Base-by-base conservation (phyloP, 2,888 invertebrate genomes). In the Magallana nippona region DNA sequence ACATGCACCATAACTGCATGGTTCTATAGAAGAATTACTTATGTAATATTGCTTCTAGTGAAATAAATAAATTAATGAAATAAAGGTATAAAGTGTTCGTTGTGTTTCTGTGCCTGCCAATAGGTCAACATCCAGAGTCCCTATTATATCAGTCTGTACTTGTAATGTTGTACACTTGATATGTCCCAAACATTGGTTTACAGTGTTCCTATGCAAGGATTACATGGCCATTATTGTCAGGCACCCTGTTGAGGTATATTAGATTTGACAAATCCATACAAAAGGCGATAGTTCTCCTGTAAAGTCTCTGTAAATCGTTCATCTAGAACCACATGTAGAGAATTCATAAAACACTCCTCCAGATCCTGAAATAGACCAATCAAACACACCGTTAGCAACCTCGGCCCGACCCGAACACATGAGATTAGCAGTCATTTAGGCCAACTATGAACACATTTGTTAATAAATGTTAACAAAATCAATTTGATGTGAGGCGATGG, bases 301-400 rank as follows among this genome's bases (percentile, higher is more conserved):
- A 98, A 97, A 94, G 98, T 97, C 83, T 97, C 97, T 17, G 97
- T 97, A 95, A 97, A 98, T 88, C 98, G 95, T 89, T 98, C 98
- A 10, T 97, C 97, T 62, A 98, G 95, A 0, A 97, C 97, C 86
- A 96, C 96, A 93, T 96, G 96, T n/a, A 98, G 97, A 0, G 98
- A 97, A 93, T 96, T 96, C 90, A 98, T 95, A 94, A 98, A 98
- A 1, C 98, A 97, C 89, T 96, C 96, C 94, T 98, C 97, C 92
- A 98, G 97, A 96, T 96, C 97, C 98, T 98, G 90, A 82, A 93
- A 89, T 82, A 80, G 27, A 83, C 5, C 15, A 84, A 81, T 77
- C 55, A 81, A 62, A 27, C 19, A 77, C 71, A 27, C 27, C 27
- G 15, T 32, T 27, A 71, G 62, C 19, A 62, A 62, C 1, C n/a